A percentile compares a stretch with the other conserved stretches of the same genome.
Evolutionary conservation across 2,113 vertebrate species (phyloP).

Genomic region (Rhinoptilus africanus): DNA sequence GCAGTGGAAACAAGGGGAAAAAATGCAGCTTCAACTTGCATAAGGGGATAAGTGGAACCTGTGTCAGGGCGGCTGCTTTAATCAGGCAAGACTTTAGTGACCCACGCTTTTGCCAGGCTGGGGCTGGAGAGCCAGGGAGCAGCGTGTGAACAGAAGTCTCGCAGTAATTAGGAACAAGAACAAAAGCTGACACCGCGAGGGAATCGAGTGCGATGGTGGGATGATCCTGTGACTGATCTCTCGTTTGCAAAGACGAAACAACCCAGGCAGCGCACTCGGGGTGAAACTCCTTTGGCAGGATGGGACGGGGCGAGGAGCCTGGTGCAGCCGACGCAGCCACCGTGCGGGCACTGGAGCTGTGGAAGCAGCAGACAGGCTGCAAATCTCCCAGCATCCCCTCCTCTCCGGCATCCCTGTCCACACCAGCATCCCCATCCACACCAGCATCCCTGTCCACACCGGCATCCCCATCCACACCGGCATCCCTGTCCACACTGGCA

Average conservation of each 20-base stretch:
- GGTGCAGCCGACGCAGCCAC: accelerated
- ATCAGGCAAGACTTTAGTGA: not conserved
- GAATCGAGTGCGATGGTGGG: not conserved
- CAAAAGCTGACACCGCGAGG: not conserved
- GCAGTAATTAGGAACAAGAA: not conserved
- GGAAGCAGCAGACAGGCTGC: not conserved
- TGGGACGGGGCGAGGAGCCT: accelerated
- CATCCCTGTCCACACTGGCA: too few species aligned
- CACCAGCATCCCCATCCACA: not conserved
- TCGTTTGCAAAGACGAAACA: not conserved
- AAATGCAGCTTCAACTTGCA: not conserved
- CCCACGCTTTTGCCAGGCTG: not conserved
- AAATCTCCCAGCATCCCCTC: too few species aligned
- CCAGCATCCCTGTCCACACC: not conserved
- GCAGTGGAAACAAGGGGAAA: not conserved
- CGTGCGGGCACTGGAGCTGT: accelerated
- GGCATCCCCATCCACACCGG: accelerated
- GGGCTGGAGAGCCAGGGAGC: not conserved
- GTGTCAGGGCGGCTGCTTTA: not conserved
- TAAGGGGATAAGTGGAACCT: not conserved
- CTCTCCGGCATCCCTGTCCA: too few species aligned
- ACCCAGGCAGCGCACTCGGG: accelerated
- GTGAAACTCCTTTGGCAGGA: accelerated
- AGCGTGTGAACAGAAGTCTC: not conserved
- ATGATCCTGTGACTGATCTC: not conserved